Evolutionary conservation across 2,113 vertebrate species (phyloP), one percentile per base, ranked within the genome.

Genomic region (Dryoscopus gambensis): DNA sequence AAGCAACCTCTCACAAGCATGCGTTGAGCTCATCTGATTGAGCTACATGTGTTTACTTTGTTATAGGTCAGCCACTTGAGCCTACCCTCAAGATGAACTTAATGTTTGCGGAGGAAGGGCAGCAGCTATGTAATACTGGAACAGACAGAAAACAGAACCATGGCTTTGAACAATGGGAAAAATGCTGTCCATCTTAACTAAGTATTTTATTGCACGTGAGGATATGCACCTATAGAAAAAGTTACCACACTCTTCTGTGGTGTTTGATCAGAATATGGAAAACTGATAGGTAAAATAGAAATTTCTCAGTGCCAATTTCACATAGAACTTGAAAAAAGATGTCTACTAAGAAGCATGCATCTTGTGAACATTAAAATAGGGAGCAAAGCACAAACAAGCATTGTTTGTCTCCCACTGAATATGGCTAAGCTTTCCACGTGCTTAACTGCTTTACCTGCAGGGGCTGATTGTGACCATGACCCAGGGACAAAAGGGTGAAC

Each of bases 71-170:
- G 91, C 97, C 97, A 85, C 97, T 97, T 95, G 89, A 96, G 91
- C 78, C 95, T 98, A 97, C 97, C 97, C 97, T 97, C 95, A 96
- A 90, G 84, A 73, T 97, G 97, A 98, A 96, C 97, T 96, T 96
- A 95, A 93, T 97, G 96, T 95, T 96, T 98, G 95, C 5, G 6
- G 97, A 96, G 90, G 83, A 97, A 97, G 79, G 89, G 79, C 87
- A 88, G 90, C 77, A 94, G 77, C 87, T 97, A 97, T 97, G 91
- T 95, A 77, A 63, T 65, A 93, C 91, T 63, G 89, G 62, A 92
- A 82, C 40, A 93, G 84, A 65, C 65, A 69, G 73, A 91, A 94
- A 94, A 80, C 49, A 93, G 88, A 92, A 71, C 60, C 83, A 44
- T 47, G 42, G 63, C 90, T 78, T 70, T 64, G 76, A 96, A 94